Base-by-base conservation (phyloP, 2,113 vertebrate species). In the Actinemys pallida region DNA sequence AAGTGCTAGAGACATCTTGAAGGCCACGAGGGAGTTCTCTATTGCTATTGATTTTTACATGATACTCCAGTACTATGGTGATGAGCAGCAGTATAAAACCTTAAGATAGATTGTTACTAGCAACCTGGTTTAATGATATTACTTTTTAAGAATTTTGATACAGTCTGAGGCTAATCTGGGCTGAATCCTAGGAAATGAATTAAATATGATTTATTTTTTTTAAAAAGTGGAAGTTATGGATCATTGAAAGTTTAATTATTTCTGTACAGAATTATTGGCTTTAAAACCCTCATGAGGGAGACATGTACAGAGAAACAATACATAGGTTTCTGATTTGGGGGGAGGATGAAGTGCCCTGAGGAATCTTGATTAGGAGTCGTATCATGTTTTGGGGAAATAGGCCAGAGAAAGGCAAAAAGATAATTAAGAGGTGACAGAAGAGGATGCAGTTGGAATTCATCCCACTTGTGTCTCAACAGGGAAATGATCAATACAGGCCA, bases 221-320 rank as follows among this genome's bases (percentile, higher is more conserved):
- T 39, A 39, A 39, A 65, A 94, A 87, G 87, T 65, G 84, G 65
- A 94, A 92, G 95, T 78, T 91, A 47, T 91, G 65, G 88, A 81
- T 95, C 93, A 57, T 95, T 94, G 85, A 59, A 65, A 89, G 88
- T 80, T 94, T 84, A 93, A 86, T 89, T 92, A 3, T 95, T 49
- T 96, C 84, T 65, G 25, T 57, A 54, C 65, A 31, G 79, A 62
- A 72, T 69, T 90, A 4, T 78, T 78, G 86, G 78, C 45, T 94
- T 92, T 5, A 22, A 90, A 92, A 59, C 3, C 81, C 72, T 62
- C 56, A 75, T 76, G 94, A 90, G 56, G 35, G 16, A 81, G 50
- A 86, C 3, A 11, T 6, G 17, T 0, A 1, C 11, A 56, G 45
- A 84, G 79, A 84, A 94, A 84, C 29, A 17, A 49, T 45, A 79